These are phyloP conservation scores for Pristionchus fissidentatus DNA, from an alignment of 2,888 invertebrate species.

Conservation along the genomic window DNA sequence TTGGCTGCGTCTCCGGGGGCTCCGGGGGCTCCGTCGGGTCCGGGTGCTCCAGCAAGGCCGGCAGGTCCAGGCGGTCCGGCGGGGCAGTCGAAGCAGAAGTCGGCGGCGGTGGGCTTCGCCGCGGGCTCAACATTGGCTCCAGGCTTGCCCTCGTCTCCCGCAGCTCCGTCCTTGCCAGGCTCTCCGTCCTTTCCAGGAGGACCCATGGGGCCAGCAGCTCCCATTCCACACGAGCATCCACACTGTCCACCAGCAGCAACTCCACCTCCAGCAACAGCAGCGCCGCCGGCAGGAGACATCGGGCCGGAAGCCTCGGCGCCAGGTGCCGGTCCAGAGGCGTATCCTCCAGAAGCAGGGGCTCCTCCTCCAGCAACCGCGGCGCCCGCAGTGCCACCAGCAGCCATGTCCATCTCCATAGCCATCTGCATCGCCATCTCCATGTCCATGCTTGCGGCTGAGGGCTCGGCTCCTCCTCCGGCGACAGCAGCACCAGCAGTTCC, in stretches of 20 bases:
- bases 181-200: conserved; percentile 43
- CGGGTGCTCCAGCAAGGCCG: conserved; percentile 23
- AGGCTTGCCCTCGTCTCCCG: neutral
- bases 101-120: neutral
- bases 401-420: too few relatives aligned
- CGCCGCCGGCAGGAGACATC: too few relatives aligned
- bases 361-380: too few relatives aligned
- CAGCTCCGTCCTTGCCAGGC: conserved; percentile 11
- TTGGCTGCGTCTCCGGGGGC: neutral
- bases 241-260: conserved; percentile 53
- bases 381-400: too few relatives aligned
- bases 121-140: neutral
- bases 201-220: conserved; percentile 25
- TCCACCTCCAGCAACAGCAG: neutral
- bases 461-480: too few relatives aligned
- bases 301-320: too few relatives aligned
- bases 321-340: too few relatives aligned
- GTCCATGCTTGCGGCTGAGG: too few relatives aligned
- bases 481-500: neutral
- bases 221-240: conserved; percentile 62
- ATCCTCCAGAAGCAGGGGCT: too few relatives aligned
- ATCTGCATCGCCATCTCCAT: too few relatives aligned
- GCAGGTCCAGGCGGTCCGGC: conserved; percentile 42
- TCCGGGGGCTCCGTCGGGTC: conserved; percentile 31
- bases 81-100: conserved; percentile 45